These are phyloP conservation scores for Pachycephus smyrnensis DNA, from an alignment of 2,888 invertebrate species.

Conservation along the genomic window DNA sequence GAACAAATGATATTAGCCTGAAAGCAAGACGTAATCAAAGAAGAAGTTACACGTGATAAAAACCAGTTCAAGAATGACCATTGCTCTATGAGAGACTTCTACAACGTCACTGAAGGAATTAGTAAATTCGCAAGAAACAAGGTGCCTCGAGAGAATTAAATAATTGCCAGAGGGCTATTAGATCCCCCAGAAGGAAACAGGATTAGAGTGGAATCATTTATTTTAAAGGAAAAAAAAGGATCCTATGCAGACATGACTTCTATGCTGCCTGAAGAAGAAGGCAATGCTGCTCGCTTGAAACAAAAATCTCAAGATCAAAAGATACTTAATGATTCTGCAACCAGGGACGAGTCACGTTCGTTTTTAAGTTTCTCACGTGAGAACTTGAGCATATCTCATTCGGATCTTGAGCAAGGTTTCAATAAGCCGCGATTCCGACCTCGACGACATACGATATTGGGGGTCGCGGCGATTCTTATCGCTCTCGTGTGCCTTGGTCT, in stretches of 20 bases:
- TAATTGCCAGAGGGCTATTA: not conserved
- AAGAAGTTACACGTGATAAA: not conserved
- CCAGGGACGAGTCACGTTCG: conserved; percentile 47
- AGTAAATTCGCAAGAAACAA: not conserved
- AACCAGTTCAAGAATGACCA: not conserved
- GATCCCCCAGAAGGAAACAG: not conserved
- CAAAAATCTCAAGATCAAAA: conserved; percentile 33
- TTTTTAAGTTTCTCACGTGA: conserved; percentile 60
- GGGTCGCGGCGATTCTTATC: conserved; percentile 44
- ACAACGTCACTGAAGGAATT: not conserved
- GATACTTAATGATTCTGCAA: conserved; percentile 23
- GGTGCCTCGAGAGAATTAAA: not conserved
- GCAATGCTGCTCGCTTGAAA: conserved; percentile 39
- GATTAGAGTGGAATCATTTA: not conserved
- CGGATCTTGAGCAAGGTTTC: conserved; percentile 57
- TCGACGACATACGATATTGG: conserved; percentile 45
- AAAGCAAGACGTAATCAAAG: not conserved
- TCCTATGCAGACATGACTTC: conserved; percentile 46
- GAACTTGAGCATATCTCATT: conserved; percentile 56
- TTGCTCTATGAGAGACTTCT: not conserved
- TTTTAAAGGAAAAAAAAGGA: not conserved
- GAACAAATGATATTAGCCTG: not conserved
- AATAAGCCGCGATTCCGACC: conserved; percentile 38
- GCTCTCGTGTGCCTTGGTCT: conserved; percentile 50
- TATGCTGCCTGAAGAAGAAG: conserved; percentile 40